Evolutionary conservation across 2,888 invertebrate species (phyloP).

Genomic region (Mamestra brassicae): DNA sequence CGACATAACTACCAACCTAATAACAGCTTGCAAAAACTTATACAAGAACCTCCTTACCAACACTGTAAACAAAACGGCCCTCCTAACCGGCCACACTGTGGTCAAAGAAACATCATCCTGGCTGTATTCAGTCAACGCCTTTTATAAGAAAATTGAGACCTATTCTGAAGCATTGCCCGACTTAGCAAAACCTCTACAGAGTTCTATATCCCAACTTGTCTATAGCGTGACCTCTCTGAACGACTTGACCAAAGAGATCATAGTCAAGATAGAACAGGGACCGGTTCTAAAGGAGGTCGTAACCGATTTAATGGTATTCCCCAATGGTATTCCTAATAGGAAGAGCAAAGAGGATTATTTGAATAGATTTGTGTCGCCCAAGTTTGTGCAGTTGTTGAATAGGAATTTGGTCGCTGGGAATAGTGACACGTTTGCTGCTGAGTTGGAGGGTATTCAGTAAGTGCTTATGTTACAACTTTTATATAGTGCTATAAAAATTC

Average conservation of each 20-base stretch:
- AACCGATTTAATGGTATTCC: slow-evolving; percentile 89
- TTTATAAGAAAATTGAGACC: slow-evolving; percentile 89
- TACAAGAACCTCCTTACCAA: slow-evolving; percentile 66
- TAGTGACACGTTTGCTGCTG: slow-evolving; percentile 71
- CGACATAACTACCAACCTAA: slow-evolving; percentile 74
- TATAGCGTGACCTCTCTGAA: slow-evolving; percentile 92
- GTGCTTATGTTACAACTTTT: slow-evolving; percentile 60
- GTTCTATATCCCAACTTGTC: slow-evolving; percentile 92
- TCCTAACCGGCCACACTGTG: slow-evolving; percentile 74
- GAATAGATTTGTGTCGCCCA: slow-evolving; percentile 83
- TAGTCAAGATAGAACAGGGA: slow-evolving; percentile 80
- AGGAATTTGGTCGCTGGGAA: slow-evolving; percentile 69
- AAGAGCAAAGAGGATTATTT: slow-evolving; percentile 79
- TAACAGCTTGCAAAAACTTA: slow-evolving; percentile 72
- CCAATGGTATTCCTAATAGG: slow-evolving; percentile 74
- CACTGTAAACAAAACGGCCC: slow-evolving; percentile 59
- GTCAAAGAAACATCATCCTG: slow-evolving; percentile 87
- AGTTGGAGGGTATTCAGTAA: slow-evolving; percentile 89
- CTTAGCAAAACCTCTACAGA: slow-evolving; percentile 93
- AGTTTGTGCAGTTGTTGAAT: slow-evolving; percentile 80
- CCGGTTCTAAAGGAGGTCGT: slow-evolving; percentile 75
- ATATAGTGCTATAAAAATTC: no score
- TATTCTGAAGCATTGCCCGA: slow-evolving; percentile 94
- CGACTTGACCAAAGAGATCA: slow-evolving; percentile 88
- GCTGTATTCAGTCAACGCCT: slow-evolving; percentile 90